Evolutionary conservation across 2,797 vertebrate genomes (phyloP).

Genomic region (Coregonus ussuriensis): DNA sequence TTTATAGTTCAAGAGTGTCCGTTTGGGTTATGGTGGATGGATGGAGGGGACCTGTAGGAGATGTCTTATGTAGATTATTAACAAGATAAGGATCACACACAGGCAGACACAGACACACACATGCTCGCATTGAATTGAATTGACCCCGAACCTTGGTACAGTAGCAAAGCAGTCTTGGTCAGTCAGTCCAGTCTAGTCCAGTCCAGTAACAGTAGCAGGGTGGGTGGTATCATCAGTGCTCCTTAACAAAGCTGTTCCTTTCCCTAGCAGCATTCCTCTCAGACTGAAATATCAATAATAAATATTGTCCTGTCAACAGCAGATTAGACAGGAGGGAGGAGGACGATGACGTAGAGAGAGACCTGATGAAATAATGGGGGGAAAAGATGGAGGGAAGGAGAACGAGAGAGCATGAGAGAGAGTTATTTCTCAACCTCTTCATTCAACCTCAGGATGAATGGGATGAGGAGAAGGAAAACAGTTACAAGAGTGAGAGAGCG

Average conservation of each 20-base stretch:
- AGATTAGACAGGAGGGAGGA: conserved; percentile 54
- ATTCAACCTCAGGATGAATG: no score
- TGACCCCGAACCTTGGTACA: no score
- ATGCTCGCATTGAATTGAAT: no score
- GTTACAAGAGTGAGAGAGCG: not conserved
- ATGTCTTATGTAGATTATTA: no score
- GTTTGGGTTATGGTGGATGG: no score
- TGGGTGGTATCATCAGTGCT: conserved; percentile 64
- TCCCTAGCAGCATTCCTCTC: conserved; percentile 63
- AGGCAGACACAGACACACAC: not conserved
- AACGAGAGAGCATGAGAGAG: not conserved
- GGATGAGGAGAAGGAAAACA: conserved; percentile 3
- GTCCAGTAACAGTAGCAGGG: conserved; percentile 28
- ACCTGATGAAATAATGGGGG: conserved; percentile 36
- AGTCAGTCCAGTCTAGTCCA: no score
- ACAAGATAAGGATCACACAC: not conserved
- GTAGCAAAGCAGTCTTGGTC: no score
- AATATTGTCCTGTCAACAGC: conserved; percentile 67
- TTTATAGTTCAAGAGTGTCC: no score
- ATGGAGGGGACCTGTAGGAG: no score
- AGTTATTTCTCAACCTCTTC: no score
- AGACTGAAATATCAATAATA: conserved; percentile 65
- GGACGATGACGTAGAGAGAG: not conserved
- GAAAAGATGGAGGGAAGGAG: not conserved
- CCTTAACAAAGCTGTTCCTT: conserved; percentile 60